Percentiles rank a stretch among this genome's conserved stretches.
phyloP scores from a whole-genome alignment of 2,888 invertebrate genomes.

The Pristionchus japonicus region DNA sequence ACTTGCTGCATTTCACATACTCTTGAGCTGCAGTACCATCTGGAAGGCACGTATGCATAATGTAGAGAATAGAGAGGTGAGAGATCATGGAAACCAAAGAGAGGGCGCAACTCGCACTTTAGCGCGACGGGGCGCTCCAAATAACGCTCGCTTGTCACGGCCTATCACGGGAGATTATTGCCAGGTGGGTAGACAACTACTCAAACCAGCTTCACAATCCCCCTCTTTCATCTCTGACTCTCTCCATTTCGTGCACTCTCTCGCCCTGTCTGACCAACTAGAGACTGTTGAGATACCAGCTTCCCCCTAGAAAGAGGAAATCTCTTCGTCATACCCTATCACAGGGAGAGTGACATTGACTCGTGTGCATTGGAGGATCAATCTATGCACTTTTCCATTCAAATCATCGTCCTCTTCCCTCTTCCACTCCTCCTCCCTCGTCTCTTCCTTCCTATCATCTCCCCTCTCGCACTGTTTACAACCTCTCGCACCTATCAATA shows the following conservation, averaged over 20 bases:
- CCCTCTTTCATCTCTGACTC: too few relatives aligned
- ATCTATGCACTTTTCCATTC: slow-evolving; percentile 31
- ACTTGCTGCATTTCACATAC: background rate
- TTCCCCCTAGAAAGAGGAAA: slow-evolving; percentile 4
- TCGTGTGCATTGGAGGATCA: background rate
- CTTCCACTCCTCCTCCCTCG: background rate
- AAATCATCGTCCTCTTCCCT: too few relatives aligned
- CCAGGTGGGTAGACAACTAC: background rate
- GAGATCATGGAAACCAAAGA: background rate
- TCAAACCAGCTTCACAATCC: slow-evolving; percentile 32
- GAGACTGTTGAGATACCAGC: too few relatives aligned
- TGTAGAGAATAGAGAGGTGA: too few relatives aligned
- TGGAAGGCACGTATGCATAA: too few relatives aligned
- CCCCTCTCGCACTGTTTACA: background rate
- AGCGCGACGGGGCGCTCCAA: too few relatives aligned
- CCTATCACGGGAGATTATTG: slow-evolving; percentile 38
- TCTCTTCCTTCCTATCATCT: background rate
- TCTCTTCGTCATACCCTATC: slow-evolving; percentile 8
- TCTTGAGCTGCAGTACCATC: too few relatives aligned
- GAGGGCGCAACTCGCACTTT: background rate
- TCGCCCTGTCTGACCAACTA: too few relatives aligned
- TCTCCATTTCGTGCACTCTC: too few relatives aligned
- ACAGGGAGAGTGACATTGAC: slow-evolving; percentile 12
- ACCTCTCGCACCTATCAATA: background rate
- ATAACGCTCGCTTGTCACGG: background rate